Conservation (phyloP, 2,113 vertebrate species). For the Potamarius usumacintae region DNA sequence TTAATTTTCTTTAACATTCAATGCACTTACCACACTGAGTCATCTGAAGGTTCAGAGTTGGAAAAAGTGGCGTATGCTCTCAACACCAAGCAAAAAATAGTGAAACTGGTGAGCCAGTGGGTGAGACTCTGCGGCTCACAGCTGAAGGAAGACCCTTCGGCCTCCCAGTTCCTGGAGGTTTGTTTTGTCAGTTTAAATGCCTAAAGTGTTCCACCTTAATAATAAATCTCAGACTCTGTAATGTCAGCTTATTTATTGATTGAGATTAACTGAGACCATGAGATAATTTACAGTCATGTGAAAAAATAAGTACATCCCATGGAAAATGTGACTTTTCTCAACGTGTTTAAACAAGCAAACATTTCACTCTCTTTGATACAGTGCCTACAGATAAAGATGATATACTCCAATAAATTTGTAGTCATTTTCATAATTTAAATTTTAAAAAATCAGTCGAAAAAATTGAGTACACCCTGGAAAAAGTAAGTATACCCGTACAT, state of each 20-base stretch:
- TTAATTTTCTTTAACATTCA: conserved; percentile 73
- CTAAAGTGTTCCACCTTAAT: neutral
- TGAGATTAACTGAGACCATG: neutral
- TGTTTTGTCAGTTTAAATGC: conserved; percentile 17
- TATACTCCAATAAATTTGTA: too few relatives aligned
- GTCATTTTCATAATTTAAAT: too few relatives aligned
- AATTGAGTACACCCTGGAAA: too few relatives aligned
- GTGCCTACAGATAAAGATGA: too few relatives aligned
- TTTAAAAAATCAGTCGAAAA: too few relatives aligned
- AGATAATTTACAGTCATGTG: neutral
- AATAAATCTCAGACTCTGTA: neutral
- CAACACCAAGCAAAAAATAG: conserved; percentile 83
- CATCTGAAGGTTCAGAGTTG: conserved; percentile 80
- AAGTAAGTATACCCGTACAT: too few relatives aligned
- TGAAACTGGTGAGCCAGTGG: conserved; percentile 87
- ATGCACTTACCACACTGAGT: conserved; percentile 81
- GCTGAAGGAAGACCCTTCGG: conserved; percentile 80
- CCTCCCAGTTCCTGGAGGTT: conserved; percentile 85
- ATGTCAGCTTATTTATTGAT: neutral
- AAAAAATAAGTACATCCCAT: too few relatives aligned
- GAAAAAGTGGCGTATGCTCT: conserved; percentile 82
- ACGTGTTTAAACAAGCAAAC: too few relatives aligned
- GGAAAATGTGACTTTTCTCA: too few relatives aligned
- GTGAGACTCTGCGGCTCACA: conserved; percentile 81
- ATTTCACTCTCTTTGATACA: too few relatives aligned